These are phyloP conservation scores for Remorina albescens DNA, from an alignment of 2,797 vertebrate species.

Conservation along the genomic window DNA sequence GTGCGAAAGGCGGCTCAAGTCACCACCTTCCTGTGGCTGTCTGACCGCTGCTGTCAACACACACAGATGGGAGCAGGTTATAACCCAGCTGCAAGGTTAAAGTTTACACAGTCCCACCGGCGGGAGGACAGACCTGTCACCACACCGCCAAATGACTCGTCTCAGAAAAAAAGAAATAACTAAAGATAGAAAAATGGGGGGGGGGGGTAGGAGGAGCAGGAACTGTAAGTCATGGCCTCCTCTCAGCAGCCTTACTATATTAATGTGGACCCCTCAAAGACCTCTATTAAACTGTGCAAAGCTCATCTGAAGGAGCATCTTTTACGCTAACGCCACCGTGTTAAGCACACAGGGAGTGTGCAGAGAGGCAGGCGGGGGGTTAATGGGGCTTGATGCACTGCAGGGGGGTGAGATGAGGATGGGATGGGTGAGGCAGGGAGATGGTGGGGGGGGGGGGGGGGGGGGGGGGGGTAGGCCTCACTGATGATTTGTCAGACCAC, in stretches of 20 bases:
- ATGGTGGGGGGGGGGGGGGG: conserved; percentile 34
- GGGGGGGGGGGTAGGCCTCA: conserved; percentile 14
- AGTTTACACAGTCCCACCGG: conserved; percentile 52
- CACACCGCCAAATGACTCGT: conserved; percentile 64
- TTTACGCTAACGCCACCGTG: conserved; percentile 79
- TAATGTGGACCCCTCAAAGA: conserved; percentile 81
- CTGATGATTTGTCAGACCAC: conserved; percentile 53
- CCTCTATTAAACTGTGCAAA: conserved; percentile 88
- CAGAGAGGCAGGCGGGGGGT: conserved; percentile 78
- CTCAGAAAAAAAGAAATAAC: conserved; percentile 37
- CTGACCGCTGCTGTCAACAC: conserved; percentile 64
- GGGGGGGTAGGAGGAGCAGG: conserved; percentile 27
- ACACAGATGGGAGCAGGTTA: conserved; percentile 54
- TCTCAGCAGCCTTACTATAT: conserved; percentile 77
- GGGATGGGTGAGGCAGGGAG: conserved; percentile 51
- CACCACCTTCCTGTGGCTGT: conserved; percentile 51
- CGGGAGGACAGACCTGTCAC: conserved; percentile 59
- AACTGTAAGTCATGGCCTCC: conserved; percentile 52
- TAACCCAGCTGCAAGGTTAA: conserved; percentile 54
- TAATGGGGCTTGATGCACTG: conserved; percentile 82
- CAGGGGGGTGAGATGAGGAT: conserved; percentile 51
- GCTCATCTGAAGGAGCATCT: conserved; percentile 83
- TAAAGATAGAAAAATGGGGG: conserved; percentile 21
- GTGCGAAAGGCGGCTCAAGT: conserved; percentile 44
- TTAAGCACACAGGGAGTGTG: conserved; percentile 83